A percentile compares a stretch with the other conserved stretches of the same genome.
These are phyloP conservation scores for Cerastoderma edule DNA, from an alignment of 2,888 invertebrate genomes.

Conservation along the genomic window DNA sequence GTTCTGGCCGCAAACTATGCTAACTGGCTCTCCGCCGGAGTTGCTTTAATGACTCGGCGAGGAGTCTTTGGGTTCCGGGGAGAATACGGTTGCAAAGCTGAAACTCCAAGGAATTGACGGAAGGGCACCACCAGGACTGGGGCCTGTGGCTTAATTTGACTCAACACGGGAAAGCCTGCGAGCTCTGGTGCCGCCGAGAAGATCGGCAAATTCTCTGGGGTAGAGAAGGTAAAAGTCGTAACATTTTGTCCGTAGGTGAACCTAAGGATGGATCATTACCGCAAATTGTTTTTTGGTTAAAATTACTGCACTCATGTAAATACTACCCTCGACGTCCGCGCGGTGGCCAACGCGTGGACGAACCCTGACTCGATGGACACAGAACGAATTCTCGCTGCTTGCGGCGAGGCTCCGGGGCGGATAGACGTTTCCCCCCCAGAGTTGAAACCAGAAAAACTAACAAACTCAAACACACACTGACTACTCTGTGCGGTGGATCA, in stretches of 20 bases:
- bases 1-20: constrained; percentile 84
- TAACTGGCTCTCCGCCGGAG: constrained; percentile 87
- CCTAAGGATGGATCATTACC: constrained; percentile 86
- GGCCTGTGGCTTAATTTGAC: constrained; percentile 86
- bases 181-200: constrained; percentile 84
- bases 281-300: constrained; percentile 25
- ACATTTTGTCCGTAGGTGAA: constrained; percentile 89
- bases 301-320: too few relatives aligned
- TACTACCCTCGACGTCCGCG: too few relatives aligned
- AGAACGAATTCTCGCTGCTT: not conserved
- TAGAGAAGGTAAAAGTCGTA: constrained; percentile 88
- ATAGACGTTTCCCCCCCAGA: not conserved
- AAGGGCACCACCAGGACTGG: constrained; percentile 90
- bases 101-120: too few relatives aligned
- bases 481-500: constrained; percentile 84
- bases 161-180: too few relatives aligned
- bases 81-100: constrained; percentile 88
- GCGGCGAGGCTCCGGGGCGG: not conserved
- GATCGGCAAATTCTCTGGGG: constrained; percentile 87
- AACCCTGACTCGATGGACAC: not conserved
- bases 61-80: constrained; percentile 86
- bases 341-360: not conserved
- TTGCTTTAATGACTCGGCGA: too few relatives aligned
- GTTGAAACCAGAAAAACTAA: not conserved
- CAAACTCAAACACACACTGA: constrained; percentile 7